Percentiles rank a stretch among this genome's conserved stretches.
phyloP scores from a whole-genome alignment of 2,888 invertebrate species.

The Himalopsyche japonica region DNA sequence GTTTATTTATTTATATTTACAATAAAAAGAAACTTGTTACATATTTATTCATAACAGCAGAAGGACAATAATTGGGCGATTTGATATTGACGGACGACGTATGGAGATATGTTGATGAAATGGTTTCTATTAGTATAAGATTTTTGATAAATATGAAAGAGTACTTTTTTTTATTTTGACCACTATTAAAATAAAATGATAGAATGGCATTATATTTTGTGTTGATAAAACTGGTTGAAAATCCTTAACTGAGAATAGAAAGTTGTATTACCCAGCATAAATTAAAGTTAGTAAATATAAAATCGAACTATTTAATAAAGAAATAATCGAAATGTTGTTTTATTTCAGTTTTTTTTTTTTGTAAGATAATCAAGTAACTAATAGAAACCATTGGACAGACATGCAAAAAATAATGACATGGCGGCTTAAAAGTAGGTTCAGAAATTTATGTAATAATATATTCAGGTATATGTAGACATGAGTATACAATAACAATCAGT shows the following conservation, averaged over 20 bases:
- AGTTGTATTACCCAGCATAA: no score
- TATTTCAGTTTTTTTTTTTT: no score
- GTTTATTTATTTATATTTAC: no score
- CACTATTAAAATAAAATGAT: no score
- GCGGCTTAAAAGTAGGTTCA: slow-evolving; percentile 25
- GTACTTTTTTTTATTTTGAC: not conserved
- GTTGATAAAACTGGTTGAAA: no score
- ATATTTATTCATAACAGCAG: not conserved
- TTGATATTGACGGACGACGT: slow-evolving; percentile 37
- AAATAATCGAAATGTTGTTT: no score
- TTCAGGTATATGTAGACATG: not conserved
- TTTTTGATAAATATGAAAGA: not conserved
- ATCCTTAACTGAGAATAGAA: no score
- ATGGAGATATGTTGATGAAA: slow-evolving; percentile 23
- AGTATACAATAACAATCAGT: slow-evolving; percentile 12
- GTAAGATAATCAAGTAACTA: slow-evolving; percentile 18
- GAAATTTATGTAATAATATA: slow-evolving; percentile 1
- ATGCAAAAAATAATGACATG: slow-evolving; percentile 28
- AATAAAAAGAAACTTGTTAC: not conserved
- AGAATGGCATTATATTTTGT: no score
- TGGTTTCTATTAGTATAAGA: slow-evolving; percentile 34
- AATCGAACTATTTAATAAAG: no score
- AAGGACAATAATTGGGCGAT: slow-evolving; percentile 28
- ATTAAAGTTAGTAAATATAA: no score
- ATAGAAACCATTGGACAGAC: slow-evolving; percentile 31